Conservation (phyloP, 2,113 vertebrate species). For the Onychostoma macrolepis region DNA sequence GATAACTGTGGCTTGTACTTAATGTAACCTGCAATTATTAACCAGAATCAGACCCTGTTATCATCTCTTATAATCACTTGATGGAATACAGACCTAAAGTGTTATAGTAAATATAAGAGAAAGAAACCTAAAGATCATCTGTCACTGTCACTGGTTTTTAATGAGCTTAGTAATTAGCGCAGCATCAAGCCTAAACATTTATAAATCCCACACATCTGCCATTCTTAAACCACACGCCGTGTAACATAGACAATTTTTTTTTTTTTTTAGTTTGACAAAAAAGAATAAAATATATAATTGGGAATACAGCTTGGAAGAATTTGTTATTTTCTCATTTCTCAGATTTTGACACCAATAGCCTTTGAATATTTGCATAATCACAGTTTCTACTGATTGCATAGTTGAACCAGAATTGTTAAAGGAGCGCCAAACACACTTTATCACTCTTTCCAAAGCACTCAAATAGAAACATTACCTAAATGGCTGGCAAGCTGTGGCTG, state of each 20-base stretch:
- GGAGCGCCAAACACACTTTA: constrained; percentile 68
- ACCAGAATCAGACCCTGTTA: background rate
- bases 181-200: constrained; percentile 30
- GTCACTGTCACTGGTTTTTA: constrained; percentile 15
- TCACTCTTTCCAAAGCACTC: constrained; percentile 80
- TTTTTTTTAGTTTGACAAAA: background rate
- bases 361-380: constrained; percentile 50
- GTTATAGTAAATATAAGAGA: constrained; percentile 1
- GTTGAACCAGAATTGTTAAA: constrained; percentile 43
- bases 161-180: constrained; percentile 19
- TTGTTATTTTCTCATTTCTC: background rate
- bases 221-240: background rate
- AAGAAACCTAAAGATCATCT: background rate
- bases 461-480: constrained; percentile 82
- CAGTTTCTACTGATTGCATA: constrained; percentile 45
- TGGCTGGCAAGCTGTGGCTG: constrained; percentile 80
- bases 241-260: background rate
- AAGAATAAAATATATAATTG: background rate
- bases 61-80: background rate
- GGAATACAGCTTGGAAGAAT: background rate
- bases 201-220: constrained; percentile 21
- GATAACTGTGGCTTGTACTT: background rate
- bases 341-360: constrained; percentile 19
- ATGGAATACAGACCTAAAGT: background rate
- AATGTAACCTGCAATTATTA: background rate